A percentile compares a stretch with the other conserved stretches of the same genome.
Conservation (phyloP, 2,113 vertebrate genomes). For the Chelonoidis abingdonii region DNA sequence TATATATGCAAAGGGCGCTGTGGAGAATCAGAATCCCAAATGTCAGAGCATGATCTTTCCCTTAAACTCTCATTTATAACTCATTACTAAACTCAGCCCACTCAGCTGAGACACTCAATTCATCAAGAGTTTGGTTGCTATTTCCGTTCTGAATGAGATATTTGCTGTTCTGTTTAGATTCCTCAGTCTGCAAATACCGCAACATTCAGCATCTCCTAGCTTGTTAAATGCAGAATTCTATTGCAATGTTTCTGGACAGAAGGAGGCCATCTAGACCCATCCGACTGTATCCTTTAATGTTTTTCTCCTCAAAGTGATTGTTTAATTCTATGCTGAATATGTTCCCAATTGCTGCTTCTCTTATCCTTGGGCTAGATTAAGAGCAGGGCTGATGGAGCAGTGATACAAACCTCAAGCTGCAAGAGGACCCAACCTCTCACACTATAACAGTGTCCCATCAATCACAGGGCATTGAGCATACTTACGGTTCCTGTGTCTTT, state of each 20-base stretch:
- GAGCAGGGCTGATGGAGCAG: background rate
- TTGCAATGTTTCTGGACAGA: background rate
- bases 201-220: background rate
- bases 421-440: too few species aligned
- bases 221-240: background rate
- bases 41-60: background rate
- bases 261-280: background rate
- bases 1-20: background rate
- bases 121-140: background rate
- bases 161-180: background rate
- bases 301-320: background rate
- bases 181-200: background rate
- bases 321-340: background rate
- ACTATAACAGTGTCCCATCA: background rate
- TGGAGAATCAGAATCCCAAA: background rate
- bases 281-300: background rate
- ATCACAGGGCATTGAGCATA: background rate
- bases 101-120: background rate
- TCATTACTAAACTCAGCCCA: background rate
- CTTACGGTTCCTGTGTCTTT: background rate
- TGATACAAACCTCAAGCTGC: background rate
- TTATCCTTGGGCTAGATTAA: background rate
- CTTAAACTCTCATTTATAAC: background rate
- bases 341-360: fast-evolving
- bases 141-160: background rate